Evolutionary conservation across 2,888 invertebrate species (phyloP).

Genomic region (Watsonalla cultraria): DNA sequence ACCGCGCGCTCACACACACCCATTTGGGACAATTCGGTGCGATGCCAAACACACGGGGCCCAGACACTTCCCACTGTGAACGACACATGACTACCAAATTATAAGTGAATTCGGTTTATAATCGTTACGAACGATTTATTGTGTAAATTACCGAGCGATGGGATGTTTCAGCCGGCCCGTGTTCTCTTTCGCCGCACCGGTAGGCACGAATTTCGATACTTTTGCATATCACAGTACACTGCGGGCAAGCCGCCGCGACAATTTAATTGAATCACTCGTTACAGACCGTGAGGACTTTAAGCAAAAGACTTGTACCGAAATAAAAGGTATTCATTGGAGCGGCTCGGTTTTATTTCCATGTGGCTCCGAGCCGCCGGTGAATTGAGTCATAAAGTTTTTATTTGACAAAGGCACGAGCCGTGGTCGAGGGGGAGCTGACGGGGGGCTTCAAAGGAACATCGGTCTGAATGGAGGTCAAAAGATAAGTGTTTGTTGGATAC

Average conservation of each 20-base stretch:
- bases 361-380: not conserved
- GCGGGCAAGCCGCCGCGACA: not conserved
- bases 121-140: no score
- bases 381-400: slow-evolving; percentile 14
- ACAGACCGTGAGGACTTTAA: slow-evolving; percentile 8
- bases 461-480: slow-evolving; percentile 32
- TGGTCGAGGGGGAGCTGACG: not conserved
- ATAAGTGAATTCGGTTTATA: no score
- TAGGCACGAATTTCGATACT: no score
- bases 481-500: slow-evolving; percentile 21
- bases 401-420: slow-evolving; percentile 18
- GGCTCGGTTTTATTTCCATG: not conserved
- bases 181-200: no score
- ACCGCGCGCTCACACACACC: no score
- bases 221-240: not conserved
- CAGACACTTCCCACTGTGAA: no score
- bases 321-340: slow-evolving; percentile 12
- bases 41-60: no score
- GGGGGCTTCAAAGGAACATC: slow-evolving; percentile 17
- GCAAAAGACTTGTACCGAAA: slow-evolving; percentile 19
- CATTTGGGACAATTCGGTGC: slow-evolving; percentile 10
- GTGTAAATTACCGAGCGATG: no score
- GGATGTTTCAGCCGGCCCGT: no score
- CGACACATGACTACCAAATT: no score
- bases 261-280: not conserved